Percentiles rank a stretch among this genome's conserved stretches.
These are phyloP conservation scores for Folsomia manolachei DNA, from an alignment of 2,888 invertebrate genomes.

Conservation along the genomic window DNA sequence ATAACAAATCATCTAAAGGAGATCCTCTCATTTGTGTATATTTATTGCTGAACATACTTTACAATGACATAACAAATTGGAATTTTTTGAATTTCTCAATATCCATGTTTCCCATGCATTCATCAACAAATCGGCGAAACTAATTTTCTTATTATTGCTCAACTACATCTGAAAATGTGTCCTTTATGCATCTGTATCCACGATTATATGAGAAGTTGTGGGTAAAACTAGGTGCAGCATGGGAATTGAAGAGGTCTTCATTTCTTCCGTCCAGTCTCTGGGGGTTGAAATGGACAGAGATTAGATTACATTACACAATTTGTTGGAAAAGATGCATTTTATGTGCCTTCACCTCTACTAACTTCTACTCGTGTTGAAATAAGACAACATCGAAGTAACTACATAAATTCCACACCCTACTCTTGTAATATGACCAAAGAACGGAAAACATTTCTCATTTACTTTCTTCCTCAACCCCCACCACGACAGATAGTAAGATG, in stretches of 20 bases:
- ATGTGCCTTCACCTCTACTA: too few relatives aligned
- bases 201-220: background rate
- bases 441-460: background rate
- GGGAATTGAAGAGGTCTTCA: background rate
- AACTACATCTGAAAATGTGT: too few relatives aligned
- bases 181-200: too few relatives aligned
- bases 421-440: background rate
- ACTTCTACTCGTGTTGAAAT: background rate
- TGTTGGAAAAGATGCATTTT: slow-evolving; percentile 38
- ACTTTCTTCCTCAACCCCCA: background rate
- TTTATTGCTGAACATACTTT: too few relatives aligned
- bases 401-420: background rate
- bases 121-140: too few relatives aligned
- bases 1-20: too few relatives aligned
- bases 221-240: background rate
- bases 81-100: too few relatives aligned
- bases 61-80: too few relatives aligned
- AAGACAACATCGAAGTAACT: too few relatives aligned
- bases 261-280: background rate
- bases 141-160: too few relatives aligned
- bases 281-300: slow-evolving; percentile 18
- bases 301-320: slow-evolving; percentile 40
- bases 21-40: too few relatives aligned
- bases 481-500: background rate
- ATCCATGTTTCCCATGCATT: too few relatives aligned